Conservation (phyloP, 2,888 invertebrate species). For the Cephus rjabovi region DNA sequence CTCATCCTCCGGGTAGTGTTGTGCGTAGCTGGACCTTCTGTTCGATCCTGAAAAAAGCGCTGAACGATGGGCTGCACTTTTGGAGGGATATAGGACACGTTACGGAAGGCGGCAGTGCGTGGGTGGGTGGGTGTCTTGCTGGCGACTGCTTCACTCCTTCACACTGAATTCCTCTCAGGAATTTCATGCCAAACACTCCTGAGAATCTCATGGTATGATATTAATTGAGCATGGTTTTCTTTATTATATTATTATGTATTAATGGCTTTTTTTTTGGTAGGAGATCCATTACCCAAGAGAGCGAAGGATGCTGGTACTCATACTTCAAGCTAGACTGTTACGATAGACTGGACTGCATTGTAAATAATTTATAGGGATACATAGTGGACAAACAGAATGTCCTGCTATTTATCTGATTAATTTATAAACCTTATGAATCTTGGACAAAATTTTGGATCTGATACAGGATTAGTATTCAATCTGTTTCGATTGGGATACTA, state of each 20-base stretch:
- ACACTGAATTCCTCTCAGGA: constrained; percentile 8
- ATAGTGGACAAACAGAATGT: neutral
- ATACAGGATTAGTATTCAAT: neutral
- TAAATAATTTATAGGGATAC: neutral
- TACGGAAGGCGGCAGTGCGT: constrained; percentile 57
- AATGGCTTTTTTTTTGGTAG: neutral
- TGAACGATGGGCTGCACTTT: constrained; percentile 40
- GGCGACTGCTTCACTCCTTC: constrained; percentile 16
- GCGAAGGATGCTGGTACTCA: neutral
- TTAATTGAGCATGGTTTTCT: neutral
- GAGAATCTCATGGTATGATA: neutral
- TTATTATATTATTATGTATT: neutral
- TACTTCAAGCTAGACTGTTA: neutral
- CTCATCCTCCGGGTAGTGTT: constrained; percentile 17
- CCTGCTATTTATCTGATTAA: neutral
- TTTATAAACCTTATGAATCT: neutral
- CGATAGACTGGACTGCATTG: neutral
- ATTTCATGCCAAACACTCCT: constrained; percentile 3
- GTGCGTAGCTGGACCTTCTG: constrained; percentile 23
- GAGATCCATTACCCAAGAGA: neutral
- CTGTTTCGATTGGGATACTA: neutral
- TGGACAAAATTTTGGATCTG: neutral
- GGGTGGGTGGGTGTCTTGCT: constrained; percentile 51
- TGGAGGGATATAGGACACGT: constrained; percentile 47
- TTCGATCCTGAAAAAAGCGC: constrained; percentile 28